phyloP scores from a whole-genome alignment of 2,888 invertebrate genomes.

The Ctena decussata region DNA sequence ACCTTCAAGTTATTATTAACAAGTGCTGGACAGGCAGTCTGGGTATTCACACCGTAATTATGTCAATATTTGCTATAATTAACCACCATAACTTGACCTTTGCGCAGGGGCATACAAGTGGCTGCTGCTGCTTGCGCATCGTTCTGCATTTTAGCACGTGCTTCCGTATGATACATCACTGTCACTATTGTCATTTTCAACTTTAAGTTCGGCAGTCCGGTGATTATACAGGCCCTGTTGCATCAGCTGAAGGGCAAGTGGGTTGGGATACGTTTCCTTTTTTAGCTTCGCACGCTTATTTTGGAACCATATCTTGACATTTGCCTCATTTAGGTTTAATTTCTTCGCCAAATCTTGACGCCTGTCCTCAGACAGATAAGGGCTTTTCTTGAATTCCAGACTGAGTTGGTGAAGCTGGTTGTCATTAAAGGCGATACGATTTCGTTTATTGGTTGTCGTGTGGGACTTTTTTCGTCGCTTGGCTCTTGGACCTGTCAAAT shows the following conservation, averaged over 20 bases:
- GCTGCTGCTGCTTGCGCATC: not conserved
- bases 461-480: constrained; percentile 23
- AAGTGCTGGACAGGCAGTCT: too few relatives aligned
- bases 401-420: constrained; percentile 94
- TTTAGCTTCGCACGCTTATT: constrained; percentile 99
- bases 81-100: not conserved
- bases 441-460: constrained; percentile 84
- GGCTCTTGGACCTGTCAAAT: constrained; percentile 62
- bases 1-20: too few relatives aligned
- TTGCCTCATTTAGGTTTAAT: constrained; percentile 97
- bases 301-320: constrained; percentile 99
- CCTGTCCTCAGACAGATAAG: constrained; percentile 95
- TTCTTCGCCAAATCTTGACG: constrained; percentile 96
- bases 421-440: constrained; percentile 97
- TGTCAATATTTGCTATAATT: too few relatives aligned
- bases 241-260: constrained; percentile 96
- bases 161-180: constrained; percentile 4
- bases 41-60: not conserved
- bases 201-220: constrained; percentile 43
- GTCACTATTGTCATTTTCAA: constrained; percentile 9
- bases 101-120: not conserved
- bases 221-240: constrained; percentile 98
- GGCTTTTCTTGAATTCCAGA: constrained; percentile 92
- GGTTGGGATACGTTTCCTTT: constrained; percentile 91
- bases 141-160: not conserved